Evolutionary conservation across 2,113 vertebrate species (phyloP).

Genomic region (Myrmecobius fasciatus): DNA sequence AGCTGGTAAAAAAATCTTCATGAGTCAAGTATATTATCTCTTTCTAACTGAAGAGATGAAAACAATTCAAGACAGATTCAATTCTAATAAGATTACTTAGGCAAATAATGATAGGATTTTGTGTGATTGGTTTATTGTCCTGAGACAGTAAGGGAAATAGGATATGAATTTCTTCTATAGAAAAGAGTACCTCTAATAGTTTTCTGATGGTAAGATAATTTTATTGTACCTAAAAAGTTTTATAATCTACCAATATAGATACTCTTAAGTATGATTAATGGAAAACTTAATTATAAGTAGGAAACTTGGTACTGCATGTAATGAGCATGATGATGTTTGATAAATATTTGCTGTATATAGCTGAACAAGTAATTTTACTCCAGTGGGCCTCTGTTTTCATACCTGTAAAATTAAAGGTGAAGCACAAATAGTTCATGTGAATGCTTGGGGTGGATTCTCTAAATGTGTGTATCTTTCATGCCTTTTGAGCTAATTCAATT

Average conservation of each 20-base stretch:
- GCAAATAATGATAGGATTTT: background rate
- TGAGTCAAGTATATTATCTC: background rate
- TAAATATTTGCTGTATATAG: too few relatives aligned
- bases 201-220: background rate
- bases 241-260: background rate
- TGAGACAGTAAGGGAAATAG: background rate
- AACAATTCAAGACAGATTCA: background rate
- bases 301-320: background rate
- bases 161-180: background rate
- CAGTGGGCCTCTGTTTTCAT: background rate
- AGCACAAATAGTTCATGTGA: too few relatives aligned
- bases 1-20: background rate
- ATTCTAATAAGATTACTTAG: background rate
- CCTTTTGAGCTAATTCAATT: too few relatives aligned
- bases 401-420: background rate
- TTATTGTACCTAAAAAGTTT: background rate
- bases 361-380: too few relatives aligned
- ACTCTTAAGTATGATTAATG: background rate
- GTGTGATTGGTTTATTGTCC: too few relatives aligned
- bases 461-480: too few relatives aligned
- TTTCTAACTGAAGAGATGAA: background rate
- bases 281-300: background rate
- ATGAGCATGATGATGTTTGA: background rate
- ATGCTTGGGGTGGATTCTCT: too few relatives aligned
- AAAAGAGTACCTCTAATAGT: too few relatives aligned